A percentile compares a stretch with the other conserved stretches of the same genome.
These are phyloP conservation scores for Callimorpha dominula DNA, from an alignment of 2,888 invertebrate species.

Conservation along the genomic window DNA sequence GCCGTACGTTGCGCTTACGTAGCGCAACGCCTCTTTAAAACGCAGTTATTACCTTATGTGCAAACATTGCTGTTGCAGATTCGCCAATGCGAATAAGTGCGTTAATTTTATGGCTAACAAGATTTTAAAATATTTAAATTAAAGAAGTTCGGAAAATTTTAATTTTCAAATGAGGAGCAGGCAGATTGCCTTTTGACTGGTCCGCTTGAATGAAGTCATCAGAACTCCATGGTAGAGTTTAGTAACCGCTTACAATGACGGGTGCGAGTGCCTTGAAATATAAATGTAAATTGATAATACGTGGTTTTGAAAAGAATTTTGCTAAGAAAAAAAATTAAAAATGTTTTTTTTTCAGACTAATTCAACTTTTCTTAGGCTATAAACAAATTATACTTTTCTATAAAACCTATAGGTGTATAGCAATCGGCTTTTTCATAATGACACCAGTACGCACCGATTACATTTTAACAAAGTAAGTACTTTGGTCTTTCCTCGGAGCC, in stretches of 20 bases:
- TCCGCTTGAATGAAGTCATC: too few relatives aligned
- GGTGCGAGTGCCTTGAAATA: too few relatives aligned
- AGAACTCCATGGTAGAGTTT: too few relatives aligned
- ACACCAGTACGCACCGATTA: background rate
- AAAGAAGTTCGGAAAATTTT: background rate
- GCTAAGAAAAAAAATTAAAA: too few relatives aligned
- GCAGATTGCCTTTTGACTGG: too few relatives aligned
- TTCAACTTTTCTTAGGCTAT: too few relatives aligned
- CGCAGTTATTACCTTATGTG: conserved; percentile 64
- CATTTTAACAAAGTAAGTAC: background rate
- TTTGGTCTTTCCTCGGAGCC: background rate
- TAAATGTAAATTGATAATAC: too few relatives aligned
- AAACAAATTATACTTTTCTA: too few relatives aligned
- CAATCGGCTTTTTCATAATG: background rate
- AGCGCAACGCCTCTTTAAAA: conserved; percentile 73
- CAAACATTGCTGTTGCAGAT: conserved; percentile 41
- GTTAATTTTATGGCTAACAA: conserved; percentile 15
- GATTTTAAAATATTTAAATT: conserved; percentile 1
- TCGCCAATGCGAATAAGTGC: conserved; percentile 38
- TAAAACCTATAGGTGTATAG: background rate
- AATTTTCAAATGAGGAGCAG: too few relatives aligned
- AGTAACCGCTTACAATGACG: too few relatives aligned
- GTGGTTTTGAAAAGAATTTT: too few relatives aligned
- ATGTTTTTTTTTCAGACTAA: too few relatives aligned
- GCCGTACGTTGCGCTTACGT: conserved; percentile 65